Evolutionary conservation across 1,140 invertebrate species (phyloP).

Genomic region (Drosophila jambulina): DNA sequence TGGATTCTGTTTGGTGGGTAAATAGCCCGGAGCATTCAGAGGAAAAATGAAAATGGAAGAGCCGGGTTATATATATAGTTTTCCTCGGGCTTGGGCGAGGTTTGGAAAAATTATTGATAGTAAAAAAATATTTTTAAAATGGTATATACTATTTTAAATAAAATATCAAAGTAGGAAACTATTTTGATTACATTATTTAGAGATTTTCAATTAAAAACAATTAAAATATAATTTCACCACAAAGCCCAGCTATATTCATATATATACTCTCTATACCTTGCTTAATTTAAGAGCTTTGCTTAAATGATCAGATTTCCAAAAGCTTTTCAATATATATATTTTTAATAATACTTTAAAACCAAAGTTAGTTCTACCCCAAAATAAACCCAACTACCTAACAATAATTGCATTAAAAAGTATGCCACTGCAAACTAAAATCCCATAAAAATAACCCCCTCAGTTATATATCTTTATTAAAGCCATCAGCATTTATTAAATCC

Average conservation of each 20-base stretch:
- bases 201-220: not conserved
- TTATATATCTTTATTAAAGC: slow-evolving; percentile 39
- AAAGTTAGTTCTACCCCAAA: not conserved
- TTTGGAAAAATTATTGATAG: not conserved
- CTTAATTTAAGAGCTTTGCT: not conserved
- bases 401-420: not conserved
- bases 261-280: too few species aligned
- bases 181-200: not conserved
- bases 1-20: slow-evolving; percentile 52
- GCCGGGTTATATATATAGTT: not conserved
- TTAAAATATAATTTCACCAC: not conserved
- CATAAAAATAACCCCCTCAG: not conserved
- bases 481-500: slow-evolving; percentile 50
- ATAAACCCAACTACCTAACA: not conserved
- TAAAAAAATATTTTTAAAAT: too few species aligned
- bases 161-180: not conserved
- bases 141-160: not conserved
- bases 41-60: not conserved
- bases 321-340: not conserved
- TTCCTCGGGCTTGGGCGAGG: not conserved
- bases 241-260: too few species aligned
- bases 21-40: slow-evolving; percentile 41
- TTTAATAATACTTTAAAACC: not conserved
- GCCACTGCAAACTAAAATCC: not conserved
- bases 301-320: not conserved